Percentiles rank a stretch among this genome's conserved stretches.
Conservation (phyloP, 2,888 invertebrate genomes). For the Blera fallax region DNA sequence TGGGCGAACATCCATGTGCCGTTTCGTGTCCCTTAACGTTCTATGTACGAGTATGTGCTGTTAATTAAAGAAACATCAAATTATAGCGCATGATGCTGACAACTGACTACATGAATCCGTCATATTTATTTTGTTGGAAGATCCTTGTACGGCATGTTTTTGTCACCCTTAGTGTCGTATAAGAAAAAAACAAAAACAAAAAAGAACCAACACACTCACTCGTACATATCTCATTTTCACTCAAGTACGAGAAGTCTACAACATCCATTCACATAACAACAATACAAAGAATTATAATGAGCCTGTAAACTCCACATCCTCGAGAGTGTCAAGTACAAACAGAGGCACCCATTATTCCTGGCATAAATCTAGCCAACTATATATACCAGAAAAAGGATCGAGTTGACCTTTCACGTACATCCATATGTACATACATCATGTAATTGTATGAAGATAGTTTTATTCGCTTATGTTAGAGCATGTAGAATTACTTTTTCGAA, state of each 20-base stretch:
- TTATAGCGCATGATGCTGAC: slow-evolving; percentile 5
- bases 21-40: background rate
- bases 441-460: slow-evolving; percentile 8
- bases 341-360: slow-evolving; percentile 25
- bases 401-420: slow-evolving; percentile 42
- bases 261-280: slow-evolving; percentile 42
- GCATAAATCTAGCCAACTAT: background rate
- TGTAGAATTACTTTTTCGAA: slow-evolving; percentile 1
- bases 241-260: slow-evolving; percentile 21
- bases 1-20: background rate
- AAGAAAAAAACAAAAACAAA: slow-evolving; percentile 26
- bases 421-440: background rate
- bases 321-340: slow-evolving; percentile 41
- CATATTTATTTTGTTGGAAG: slow-evolving; percentile 8
- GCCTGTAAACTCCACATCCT: slow-evolving; percentile 40
- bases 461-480: background rate
- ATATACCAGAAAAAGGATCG: slow-evolving; percentile 20
- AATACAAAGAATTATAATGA: slow-evolving; percentile 56
- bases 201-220: too few species aligned
- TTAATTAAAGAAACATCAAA: slow-evolving; percentile 45
- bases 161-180: slow-evolving; percentile 30
- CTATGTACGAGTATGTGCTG: slow-evolving; percentile 14
- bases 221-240: slow-evolving; percentile 30
- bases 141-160: slow-evolving; percentile 36
- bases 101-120: slow-evolving; percentile 10